phyloP scores from a whole-genome alignment of 2,888 invertebrate genomes.

The Didymodactylos carnosus region DNA sequence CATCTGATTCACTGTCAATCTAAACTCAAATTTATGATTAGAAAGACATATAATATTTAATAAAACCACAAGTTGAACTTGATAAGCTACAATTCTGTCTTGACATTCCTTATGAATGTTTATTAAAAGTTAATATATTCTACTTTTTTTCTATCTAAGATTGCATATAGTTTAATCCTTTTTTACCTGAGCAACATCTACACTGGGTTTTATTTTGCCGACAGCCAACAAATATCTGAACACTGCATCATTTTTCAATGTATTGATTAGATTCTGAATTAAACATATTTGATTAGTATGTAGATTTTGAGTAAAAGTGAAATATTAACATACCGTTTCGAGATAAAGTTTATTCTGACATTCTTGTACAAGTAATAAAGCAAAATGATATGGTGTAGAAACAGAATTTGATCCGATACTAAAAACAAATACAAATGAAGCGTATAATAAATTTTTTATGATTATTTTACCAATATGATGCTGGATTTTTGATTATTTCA shows the following conservation, averaged over 20 bases:
- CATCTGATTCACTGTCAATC: no score
- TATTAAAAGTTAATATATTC: no score
- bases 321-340: not conserved
- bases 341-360: not conserved
- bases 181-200: not conserved
- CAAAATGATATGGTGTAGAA: slow-evolving; percentile 9
- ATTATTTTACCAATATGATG: slow-evolving; percentile 20
- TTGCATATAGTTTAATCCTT: no score
- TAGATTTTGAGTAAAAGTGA: not conserved
- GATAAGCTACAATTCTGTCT: no score
- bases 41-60: no score
- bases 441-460: not conserved
- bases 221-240: not conserved
- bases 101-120: no score
- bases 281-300: not conserved
- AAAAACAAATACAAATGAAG: not conserved
- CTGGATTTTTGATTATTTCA: slow-evolving; percentile 22
- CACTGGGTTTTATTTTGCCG: not conserved
- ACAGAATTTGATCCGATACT: not conserved
- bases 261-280: not conserved
- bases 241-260: not conserved
- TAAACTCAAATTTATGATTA: no score
- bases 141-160: no score
- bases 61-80: no score
- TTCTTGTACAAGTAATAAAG: not conserved